These are phyloP conservation scores for Capreolus pygargus DNA, from an alignment of 2,113 vertebrate species.

Conservation along the genomic window DNA sequence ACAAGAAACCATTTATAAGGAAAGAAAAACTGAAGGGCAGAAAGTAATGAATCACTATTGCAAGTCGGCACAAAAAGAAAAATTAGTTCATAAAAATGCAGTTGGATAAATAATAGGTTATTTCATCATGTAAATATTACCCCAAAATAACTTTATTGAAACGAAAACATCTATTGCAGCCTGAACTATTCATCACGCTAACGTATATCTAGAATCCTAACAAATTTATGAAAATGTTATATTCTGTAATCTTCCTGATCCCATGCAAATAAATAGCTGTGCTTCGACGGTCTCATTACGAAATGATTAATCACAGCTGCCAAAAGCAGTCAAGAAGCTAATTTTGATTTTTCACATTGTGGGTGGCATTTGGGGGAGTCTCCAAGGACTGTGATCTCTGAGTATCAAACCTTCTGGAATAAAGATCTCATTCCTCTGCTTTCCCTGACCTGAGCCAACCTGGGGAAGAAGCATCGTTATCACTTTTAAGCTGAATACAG, in stretches of 20 bases:
- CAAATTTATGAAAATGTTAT: conserved; percentile 83
- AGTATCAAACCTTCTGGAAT: background rate
- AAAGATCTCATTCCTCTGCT: background rate
- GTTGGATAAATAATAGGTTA: conserved; percentile 81
- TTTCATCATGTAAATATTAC: conserved; percentile 78
- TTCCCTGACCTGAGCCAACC: background rate
- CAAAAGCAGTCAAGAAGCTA: conserved; percentile 69
- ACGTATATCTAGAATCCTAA: conserved; percentile 75
- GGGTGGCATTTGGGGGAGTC: conserved; percentile 62
- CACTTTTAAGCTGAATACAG: background rate
- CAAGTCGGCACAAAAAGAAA: conserved; percentile 72
- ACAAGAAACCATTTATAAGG: conserved; percentile 64
- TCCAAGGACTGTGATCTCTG: conserved; percentile 55
- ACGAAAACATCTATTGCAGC: conserved; percentile 74
- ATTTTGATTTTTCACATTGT: conserved; percentile 74
- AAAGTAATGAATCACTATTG: conserved; percentile 76
- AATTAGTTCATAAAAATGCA: conserved; percentile 79
- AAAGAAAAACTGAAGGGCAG: conserved; percentile 71
- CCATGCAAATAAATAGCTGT: conserved; percentile 80
- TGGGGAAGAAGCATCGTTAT: background rate
- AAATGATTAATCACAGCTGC: conserved; percentile 81
- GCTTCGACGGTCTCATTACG: conserved; percentile 77
- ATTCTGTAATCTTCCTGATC: conserved; percentile 81
- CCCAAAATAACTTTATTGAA: conserved; percentile 81
- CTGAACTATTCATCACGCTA: conserved; percentile 79